Evolutionary conservation across 2,888 invertebrate genomes (phyloP), one percentile per base, ranked within the genome.

Genomic region (Callosobruchus maculatus): DNA sequence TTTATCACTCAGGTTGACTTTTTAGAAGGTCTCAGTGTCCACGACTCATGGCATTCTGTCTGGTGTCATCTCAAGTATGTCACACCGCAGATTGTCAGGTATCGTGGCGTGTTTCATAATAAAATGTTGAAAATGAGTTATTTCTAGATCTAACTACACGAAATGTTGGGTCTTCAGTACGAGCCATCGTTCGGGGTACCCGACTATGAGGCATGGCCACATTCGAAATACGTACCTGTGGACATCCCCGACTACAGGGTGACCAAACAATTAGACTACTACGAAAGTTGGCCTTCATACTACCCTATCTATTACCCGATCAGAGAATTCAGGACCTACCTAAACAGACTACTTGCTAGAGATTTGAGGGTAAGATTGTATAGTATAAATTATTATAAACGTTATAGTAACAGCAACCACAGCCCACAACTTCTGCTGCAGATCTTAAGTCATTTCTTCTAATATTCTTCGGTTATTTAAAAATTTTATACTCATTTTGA

Each of bases 81-180:
- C n/a, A n/a, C n/a, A n/a, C n/a, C n/a, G n/a, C n/a, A n/a, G n/a
- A n/a, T n/a, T n/a, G n/a, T n/a, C n/a, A n/a, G n/a, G n/a, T n/a
- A n/a, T n/a, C 3, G 26, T 26, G 26, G 2, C 7, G 26, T 4
- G 26, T 26, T 26, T 4, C 26, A 7, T 4, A 26, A 7, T 7
- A 26, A 4, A 26, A 26, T 2, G 7, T 26, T 26, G 7, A 26
- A 2, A 26, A 26, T 26, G 18, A 18, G 49, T 13, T 49, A 49
- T 1, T 49, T 49, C 5, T 18, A 69, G 30, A 21, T 70, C 20
- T 7, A 2, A 49, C 22, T 21, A 18, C 20, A 31, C 31, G 76
- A 73, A 74, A 81, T 82, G 81, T 75, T 82, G 20, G 82, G 75
- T 21, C 68, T 81, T 22, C 82, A 82, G 74, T 82, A 82, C 74